Evolutionary conservation across 2,113 vertebrate genomes (phyloP).

Genomic region (Zosterops pallidus): DNA sequence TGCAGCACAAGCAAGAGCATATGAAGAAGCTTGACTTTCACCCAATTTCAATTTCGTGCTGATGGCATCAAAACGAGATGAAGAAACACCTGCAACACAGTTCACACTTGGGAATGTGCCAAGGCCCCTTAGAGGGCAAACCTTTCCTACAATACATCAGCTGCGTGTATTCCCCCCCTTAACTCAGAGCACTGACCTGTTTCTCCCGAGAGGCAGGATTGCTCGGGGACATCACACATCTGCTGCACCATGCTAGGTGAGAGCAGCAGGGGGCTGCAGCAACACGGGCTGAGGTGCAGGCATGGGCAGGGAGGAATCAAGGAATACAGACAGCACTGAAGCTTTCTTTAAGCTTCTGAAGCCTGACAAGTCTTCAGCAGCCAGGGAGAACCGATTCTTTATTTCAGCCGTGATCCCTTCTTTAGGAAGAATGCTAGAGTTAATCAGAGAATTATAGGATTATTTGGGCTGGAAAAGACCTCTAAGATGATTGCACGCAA

Average conservation of each 20-base stretch:
- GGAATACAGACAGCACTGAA: not conserved
- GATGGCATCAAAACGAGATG: not conserved
- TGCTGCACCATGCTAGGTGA: not conserved
- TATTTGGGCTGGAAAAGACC: not conserved
- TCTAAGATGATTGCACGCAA: not conserved
- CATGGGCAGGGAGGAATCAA: accelerated
- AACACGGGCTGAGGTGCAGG: not conserved
- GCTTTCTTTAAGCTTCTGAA: not conserved
- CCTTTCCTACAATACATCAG: accelerated
- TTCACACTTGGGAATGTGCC: not conserved
- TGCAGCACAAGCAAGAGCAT: not conserved
- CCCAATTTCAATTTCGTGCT: not conserved
- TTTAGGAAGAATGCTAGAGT: not conserved
- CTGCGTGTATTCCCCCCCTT: accelerated
- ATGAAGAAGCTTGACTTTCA: not conserved
- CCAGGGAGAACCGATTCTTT: not conserved
- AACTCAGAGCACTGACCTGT: too few relatives aligned
- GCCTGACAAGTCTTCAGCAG: not conserved
- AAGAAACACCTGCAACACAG: not conserved
- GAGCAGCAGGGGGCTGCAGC: not conserved
- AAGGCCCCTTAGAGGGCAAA: not conserved
- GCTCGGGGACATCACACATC: accelerated
- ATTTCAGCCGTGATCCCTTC: not conserved
- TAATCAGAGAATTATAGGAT: not conserved
- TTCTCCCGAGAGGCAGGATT: accelerated